Base-by-base conservation (phyloP, 1,140 invertebrate species). In the Pseudachorutes palmiensis region DNA sequence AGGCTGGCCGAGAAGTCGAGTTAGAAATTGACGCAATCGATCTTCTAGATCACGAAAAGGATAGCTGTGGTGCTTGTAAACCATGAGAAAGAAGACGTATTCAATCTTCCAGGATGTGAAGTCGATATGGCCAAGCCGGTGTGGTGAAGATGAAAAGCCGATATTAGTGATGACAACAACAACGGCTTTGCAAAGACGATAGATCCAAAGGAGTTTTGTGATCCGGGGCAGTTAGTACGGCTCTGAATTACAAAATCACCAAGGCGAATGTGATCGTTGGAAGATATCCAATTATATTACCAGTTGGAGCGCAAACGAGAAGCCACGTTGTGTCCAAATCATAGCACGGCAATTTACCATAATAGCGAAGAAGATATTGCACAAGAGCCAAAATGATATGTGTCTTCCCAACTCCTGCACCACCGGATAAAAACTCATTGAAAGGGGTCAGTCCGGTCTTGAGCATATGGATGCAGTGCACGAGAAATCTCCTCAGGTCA, bases 281-380 rank as follows among this genome's bases (percentile, higher is more conserved):
- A 12, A 3, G 64, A 22, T 2, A 62, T 26, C 14, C 51, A 26
- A 1, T n/a, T n/a, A n/a, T n/a, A n/a, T n/a, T n/a, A n/a, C n/a
- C n/a, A n/a, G n/a, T n/a, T n/a, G n/a, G n/a, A 49, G 76, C 75
- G 51, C 71, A 67, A 59, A 77, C 61, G 29, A 77, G 62, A 28
- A 76, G 72, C 30, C 9, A 32, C 5, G 30, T 5, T 16, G 3
- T 12, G 5, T 60, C 22, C 24, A 22, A 29, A 14, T 60, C 2
- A 14, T 28, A 14, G 2, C 26, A 12, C 30, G 30, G 12, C 2
- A 36, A 41, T 19, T 12, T 9, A 12, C 41, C 2, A 5, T 63
- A 24, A 63, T 57, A 62, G 31, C 64, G 28, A 24, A 63, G 24
- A n/a, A 32, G 58, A 29, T 3, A 36, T 58, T 70, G 68, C 1